phyloP scores from a whole-genome alignment of 2,888 invertebrate species.

The Synanthedon myopaeformis region DNA sequence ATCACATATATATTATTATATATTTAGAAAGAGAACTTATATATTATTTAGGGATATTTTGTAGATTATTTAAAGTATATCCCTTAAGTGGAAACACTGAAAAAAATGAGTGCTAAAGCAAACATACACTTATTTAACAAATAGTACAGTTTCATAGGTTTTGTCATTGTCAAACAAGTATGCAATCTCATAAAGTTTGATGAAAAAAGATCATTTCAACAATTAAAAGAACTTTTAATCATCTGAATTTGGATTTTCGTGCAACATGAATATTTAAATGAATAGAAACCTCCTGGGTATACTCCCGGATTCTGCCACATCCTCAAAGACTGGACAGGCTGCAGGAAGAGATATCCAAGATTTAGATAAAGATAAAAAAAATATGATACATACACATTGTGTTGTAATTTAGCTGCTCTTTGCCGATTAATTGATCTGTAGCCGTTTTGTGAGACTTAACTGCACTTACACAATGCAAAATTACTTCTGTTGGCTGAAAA shows the following conservation, averaged over 20 bases:
- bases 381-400: slow-evolving; percentile 63
- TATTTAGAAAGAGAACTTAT: too few species aligned
- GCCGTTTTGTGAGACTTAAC: slow-evolving; percentile 43
- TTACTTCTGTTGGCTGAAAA: slow-evolving; percentile 21
- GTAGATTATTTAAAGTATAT: too few species aligned
- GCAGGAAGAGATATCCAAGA: slow-evolving; percentile 14
- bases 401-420: slow-evolving; percentile 57
- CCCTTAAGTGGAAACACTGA: too few species aligned
- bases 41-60: too few species aligned
- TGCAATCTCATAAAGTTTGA: slow-evolving; percentile 7
- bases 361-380: slow-evolving; percentile 16
- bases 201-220: not conserved
- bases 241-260: slow-evolving; percentile 2
- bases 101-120: too few species aligned
- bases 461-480: slow-evolving; percentile 25
- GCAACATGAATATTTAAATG: slow-evolving; percentile 10
- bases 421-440: slow-evolving; percentile 44
- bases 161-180: slow-evolving; percentile 7
- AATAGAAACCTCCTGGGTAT: slow-evolving; percentile 56
- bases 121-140: too few species aligned
- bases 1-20: too few species aligned
- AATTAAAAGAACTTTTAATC: slow-evolving; percentile 1
- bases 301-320: slow-evolving; percentile 65
- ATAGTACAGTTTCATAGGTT: not conserved
- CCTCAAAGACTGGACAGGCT: slow-evolving; percentile 6